Evolutionary conservation across 2,797 vertebrate genomes (phyloP).

Genomic region (Paramormyrops hopkinsi): DNA sequence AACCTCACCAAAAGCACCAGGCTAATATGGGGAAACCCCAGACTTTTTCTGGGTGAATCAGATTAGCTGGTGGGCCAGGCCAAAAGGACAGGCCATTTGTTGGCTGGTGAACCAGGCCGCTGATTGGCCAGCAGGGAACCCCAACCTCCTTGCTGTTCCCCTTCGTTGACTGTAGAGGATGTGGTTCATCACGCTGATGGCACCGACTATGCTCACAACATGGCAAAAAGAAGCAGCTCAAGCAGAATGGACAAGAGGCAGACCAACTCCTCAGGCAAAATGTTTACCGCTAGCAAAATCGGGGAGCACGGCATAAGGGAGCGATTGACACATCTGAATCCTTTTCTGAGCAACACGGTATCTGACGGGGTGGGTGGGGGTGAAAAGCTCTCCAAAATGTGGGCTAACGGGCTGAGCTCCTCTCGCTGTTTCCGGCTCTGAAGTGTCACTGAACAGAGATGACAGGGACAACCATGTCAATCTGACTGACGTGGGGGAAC

Average conservation of each 20-base stretch:
- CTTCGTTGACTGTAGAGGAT: constrained; percentile 35
- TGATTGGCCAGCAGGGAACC: neutral
- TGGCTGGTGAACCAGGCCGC: neutral
- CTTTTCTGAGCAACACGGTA: constrained; percentile 29
- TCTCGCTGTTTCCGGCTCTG: constrained; percentile 16
- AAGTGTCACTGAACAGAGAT: constrained; percentile 50
- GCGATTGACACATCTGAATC: constrained; percentile 22
- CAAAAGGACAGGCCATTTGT: too few relatives aligned
- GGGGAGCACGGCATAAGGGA: constrained; percentile 24
- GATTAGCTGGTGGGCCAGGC: neutral
- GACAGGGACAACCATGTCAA: neutral
- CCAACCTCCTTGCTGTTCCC: neutral
- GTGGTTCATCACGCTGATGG: constrained; percentile 85
- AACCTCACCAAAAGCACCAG: neutral
- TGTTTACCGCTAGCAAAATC: neutral
- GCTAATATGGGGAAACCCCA: neutral
- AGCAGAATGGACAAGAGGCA: constrained; percentile 51
- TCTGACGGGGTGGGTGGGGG: constrained; percentile 21
- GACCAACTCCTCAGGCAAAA: neutral
- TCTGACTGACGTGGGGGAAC: neutral
- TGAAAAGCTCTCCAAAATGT: neutral
- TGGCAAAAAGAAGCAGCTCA: constrained; percentile 55
- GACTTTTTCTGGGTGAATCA: neutral
- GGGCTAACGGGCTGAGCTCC: neutral
- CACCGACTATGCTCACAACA: constrained; percentile 95